phyloP scores from a whole-genome alignment of 2,888 invertebrate species.

The Cheiracanthium punctorium region DNA sequence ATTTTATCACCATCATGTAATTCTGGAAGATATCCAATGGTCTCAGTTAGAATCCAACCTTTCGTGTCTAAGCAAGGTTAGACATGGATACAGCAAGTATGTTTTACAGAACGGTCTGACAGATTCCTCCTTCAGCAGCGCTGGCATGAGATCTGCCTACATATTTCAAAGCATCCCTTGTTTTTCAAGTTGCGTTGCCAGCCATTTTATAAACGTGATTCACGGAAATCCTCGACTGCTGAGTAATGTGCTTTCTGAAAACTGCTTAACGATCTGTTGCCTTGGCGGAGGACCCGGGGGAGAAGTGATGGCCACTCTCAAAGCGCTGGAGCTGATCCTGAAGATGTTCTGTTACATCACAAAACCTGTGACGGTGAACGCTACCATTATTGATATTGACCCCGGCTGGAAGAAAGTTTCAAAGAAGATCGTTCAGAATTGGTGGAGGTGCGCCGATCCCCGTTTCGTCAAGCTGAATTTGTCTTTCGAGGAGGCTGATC shows the following conservation, averaged over 20 bases:
- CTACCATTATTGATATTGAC: constrained; percentile 26
- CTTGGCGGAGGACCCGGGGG: constrained; percentile 29
- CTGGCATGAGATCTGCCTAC: constrained; percentile 28
- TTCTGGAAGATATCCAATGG: too few species aligned
- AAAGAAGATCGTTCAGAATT: neutral
- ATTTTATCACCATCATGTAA: too few species aligned
- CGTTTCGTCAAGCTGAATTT: neutral
- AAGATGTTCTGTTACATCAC: neutral
- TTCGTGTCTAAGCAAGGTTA: too few species aligned
- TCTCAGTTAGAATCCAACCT: too few species aligned
- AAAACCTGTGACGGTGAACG: constrained; percentile 2
- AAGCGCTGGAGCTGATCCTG: neutral
- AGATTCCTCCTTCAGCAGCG: neutral
- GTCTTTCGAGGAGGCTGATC: neutral
- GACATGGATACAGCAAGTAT: too few species aligned
- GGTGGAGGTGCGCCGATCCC: neutral
- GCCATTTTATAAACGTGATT: neutral
- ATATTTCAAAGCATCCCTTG: constrained; percentile 33
- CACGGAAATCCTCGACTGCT: neutral
- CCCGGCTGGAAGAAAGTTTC: neutral
- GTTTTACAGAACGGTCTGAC: neutral
- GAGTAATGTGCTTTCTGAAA: neutral
- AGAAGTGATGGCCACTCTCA: constrained; percentile 23
- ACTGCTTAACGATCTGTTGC: constrained; percentile 15
- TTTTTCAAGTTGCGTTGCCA: constrained; percentile 23